Percentiles rank a stretch among this genome's conserved stretches.
These are phyloP conservation scores for Homarus americanus DNA, from an alignment of 1,140 invertebrate species.

Conservation along the genomic window DNA sequence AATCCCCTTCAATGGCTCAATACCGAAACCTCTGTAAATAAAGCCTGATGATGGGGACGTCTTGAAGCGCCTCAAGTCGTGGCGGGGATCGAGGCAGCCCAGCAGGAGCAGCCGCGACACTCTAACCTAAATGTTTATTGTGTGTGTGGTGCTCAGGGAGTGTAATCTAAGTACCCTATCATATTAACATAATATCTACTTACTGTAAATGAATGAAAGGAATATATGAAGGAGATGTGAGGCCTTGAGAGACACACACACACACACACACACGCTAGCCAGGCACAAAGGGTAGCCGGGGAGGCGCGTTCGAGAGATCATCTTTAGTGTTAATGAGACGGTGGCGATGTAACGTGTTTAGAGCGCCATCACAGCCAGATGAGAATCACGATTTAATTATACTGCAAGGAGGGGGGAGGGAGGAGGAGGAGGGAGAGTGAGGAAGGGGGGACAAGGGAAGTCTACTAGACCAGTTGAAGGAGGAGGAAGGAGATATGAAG, in stretches of 20 bases:
- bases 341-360: conserved; percentile 42
- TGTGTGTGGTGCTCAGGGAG: neutral
- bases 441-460: neutral
- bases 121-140: conserved; percentile 1
- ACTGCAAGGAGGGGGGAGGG: conserved; percentile 13
- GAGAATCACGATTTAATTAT: conserved; percentile 59
- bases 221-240: neutral
- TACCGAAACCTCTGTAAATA: conserved; percentile 64
- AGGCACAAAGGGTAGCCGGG: neutral
- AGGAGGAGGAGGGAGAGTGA: neutral
- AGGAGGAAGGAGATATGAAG: neutral
- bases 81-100: neutral
- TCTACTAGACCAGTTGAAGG: neutral
- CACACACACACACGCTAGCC: too few relatives aligned
- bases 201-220: neutral
- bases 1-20: conserved; percentile 66
- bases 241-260: neutral
- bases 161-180: conserved; percentile 8
- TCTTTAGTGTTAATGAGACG: conserved; percentile 61
- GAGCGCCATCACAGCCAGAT: conserved; percentile 51
- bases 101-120: neutral
- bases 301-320: conserved; percentile 20
- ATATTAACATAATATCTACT: conserved; percentile 16
- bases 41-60: conserved; percentile 21
- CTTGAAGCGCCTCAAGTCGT: neutral